phyloP scores from a whole-genome alignment of 2,888 invertebrate genomes.

The Ariolimax columbianus region DNA sequence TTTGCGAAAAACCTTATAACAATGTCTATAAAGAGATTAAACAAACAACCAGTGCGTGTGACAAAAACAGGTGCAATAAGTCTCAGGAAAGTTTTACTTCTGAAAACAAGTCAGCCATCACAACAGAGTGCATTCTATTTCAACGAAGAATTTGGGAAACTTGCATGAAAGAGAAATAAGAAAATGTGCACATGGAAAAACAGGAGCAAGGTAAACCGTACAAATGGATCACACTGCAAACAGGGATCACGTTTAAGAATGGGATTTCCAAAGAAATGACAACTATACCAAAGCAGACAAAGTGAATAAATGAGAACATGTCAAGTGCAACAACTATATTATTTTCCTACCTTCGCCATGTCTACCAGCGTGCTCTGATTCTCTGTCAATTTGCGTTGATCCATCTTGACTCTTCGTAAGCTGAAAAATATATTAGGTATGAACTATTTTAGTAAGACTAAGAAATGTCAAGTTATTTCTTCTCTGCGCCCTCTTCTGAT shows the following conservation, averaged over 20 bases:
- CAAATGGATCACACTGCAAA: background rate
- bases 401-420: slow-evolving; percentile 99
- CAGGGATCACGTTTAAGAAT: slow-evolving; percentile 19
- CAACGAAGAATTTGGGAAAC: background rate
- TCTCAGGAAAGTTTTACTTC: background rate
- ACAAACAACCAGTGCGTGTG: background rate
- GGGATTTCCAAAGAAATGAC: background rate
- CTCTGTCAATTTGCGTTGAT: slow-evolving; percentile 99
- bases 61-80: background rate
- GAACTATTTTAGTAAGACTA: background rate
- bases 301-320: background rate
- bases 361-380: slow-evolving; percentile 99
- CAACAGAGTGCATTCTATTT: slow-evolving; percentile 4
- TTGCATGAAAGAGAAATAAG: background rate
- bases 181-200: background rate
- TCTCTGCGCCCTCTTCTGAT: no score
- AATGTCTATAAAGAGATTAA: background rate
- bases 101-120: background rate
- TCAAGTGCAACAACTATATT: background rate
- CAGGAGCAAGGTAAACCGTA: background rate
- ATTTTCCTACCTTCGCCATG: slow-evolving; percentile 94
- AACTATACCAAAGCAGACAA: background rate
- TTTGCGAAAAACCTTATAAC: background rate
- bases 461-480: no score
- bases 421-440: slow-evolving; percentile 81